These are phyloP conservation scores for Spatulosminthurus flaviceps DNA, from an alignment of 2,888 invertebrate species.

Conservation along the genomic window DNA sequence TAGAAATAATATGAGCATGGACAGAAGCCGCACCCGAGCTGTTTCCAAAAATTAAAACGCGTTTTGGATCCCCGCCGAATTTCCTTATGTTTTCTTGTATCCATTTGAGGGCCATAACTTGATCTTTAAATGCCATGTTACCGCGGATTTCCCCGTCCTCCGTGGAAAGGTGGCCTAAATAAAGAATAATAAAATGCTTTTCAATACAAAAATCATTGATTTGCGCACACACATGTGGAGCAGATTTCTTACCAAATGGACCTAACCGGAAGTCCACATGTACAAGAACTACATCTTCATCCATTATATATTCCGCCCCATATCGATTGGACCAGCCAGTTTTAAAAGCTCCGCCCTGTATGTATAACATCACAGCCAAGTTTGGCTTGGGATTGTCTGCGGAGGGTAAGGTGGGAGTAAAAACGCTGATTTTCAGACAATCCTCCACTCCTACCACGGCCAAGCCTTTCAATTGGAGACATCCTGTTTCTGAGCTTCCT, in stretches of 20 bases:
- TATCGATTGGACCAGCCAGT: slow-evolving; percentile 20
- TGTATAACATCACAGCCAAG: slow-evolving; percentile 20
- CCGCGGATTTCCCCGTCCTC: slow-evolving; percentile 40
- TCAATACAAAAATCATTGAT: no score
- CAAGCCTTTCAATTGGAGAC: background rate
- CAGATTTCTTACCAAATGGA: slow-evolving; percentile 32
- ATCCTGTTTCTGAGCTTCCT: background rate
- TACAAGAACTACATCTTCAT: slow-evolving; percentile 28
- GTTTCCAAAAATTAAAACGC: slow-evolving; percentile 40
- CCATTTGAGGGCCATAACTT: slow-evolving; percentile 36
- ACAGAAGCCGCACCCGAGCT: slow-evolving; percentile 30
- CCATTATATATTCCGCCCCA: slow-evolving; percentile 26
- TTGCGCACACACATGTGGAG: no score
- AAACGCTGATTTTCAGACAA: slow-evolving; percentile 25
- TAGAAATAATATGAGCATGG: slow-evolving; percentile 29
- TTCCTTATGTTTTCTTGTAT: slow-evolving; percentile 38
- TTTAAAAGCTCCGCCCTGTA: slow-evolving; percentile 7
- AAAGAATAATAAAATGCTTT: no score
- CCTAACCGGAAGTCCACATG: slow-evolving; percentile 24
- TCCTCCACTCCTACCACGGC: slow-evolving; percentile 25
- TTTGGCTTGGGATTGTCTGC: background rate
- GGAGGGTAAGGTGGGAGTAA: slow-evolving; percentile 15
- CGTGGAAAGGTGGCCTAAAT: slow-evolving; percentile 35
- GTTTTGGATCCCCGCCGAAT: slow-evolving; percentile 40
- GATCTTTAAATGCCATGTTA: slow-evolving; percentile 41